phyloP scores from a whole-genome alignment of 2,888 invertebrate species.

The Osmoderma eremita region DNA sequence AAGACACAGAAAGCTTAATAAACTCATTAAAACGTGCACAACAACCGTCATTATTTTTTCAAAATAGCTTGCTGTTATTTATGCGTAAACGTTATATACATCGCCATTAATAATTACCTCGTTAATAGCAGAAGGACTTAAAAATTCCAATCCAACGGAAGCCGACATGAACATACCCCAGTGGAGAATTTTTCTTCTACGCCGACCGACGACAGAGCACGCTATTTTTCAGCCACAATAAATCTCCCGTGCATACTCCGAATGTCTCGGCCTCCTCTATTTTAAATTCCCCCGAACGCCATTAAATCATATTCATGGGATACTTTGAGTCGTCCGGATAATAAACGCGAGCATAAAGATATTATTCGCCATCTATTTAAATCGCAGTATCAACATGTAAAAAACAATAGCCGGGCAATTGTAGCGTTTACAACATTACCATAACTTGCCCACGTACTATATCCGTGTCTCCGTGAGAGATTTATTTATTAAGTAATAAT shows the following conservation, averaged over 20 bases:
- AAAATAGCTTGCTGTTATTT: too few species aligned
- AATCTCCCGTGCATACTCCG: conserved; percentile 15
- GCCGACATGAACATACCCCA: background rate
- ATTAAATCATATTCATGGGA: conserved; percentile 30
- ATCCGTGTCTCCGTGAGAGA: background rate
- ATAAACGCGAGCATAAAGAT: conserved; percentile 29
- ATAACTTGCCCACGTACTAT: conserved; percentile 13
- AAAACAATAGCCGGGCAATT: conserved; percentile 13
- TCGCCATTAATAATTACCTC: too few species aligned
- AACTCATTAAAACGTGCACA: too few species aligned
- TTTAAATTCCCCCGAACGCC: conserved; percentile 10
- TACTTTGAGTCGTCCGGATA: conserved; percentile 14
- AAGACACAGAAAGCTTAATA: too few species aligned
- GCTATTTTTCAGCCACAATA: background rate
- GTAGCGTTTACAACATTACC: conserved; percentile 21
- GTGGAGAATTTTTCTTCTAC: background rate
- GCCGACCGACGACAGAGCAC: background rate
- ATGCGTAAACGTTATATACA: too few species aligned
- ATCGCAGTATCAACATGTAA: conserved; percentile 23
- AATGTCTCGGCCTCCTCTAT: conserved; percentile 18
- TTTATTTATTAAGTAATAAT: conserved; percentile 16
- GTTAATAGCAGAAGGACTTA: too few species aligned
- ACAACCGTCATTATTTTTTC: too few species aligned
- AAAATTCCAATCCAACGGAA: too few species aligned
- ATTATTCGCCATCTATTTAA: conserved; percentile 29